Base-by-base conservation (phyloP, 1,140 invertebrate species). In the Sinella curviseta region DNA sequence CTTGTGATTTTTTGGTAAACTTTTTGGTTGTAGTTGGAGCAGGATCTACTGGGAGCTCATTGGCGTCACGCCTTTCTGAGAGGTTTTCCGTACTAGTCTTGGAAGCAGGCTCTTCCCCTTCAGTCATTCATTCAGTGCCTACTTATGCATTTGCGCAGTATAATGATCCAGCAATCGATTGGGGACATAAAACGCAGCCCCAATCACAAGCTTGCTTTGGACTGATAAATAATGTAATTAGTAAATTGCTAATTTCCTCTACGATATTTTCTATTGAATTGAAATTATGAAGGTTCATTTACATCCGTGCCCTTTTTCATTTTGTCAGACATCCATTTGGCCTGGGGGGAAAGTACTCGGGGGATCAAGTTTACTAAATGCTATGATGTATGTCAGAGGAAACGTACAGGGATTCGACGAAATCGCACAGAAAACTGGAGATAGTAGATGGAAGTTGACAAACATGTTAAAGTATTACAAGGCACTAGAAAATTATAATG, bases 41-140 rank as follows among this genome's bases (percentile, higher is more conserved):
- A 4, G 95, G 95, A 4, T 92, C 94, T 0, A 93, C 94, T 0
- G 95, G 95, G 14, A 89, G 92, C 28, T 94, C 94, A 0, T 65
- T 97, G 33, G 94, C 94, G 0, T 92, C 91, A 67, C 87, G 95
- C 39, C 48, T 91, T 26, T 86, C 88, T 16, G 85, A 86, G 74
- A 77, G 83, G 60, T 82, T 82, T 55, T 84, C 85, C 73, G 89
- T 96, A 26, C 86, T 96, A 0, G 86, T 97, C 12, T 76, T 96
- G n/a, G 95, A 97, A 88, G 94, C 94, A 0, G 88, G 88, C 3
- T 85, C 82, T 8, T 20, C 70, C 26, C 80, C 80, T 0, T n/a
- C 20, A 26, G 33, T 67, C 0, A 65, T 76, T 76, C 34, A 77
- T 1, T 39, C 54, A 17, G 30, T 81, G 20, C 76, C 80, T 26